Evolutionary conservation across 2,113 vertebrate genomes (phyloP), one percentile per base, ranked within the genome.

Genomic region (Barnardius zonarius): DNA sequence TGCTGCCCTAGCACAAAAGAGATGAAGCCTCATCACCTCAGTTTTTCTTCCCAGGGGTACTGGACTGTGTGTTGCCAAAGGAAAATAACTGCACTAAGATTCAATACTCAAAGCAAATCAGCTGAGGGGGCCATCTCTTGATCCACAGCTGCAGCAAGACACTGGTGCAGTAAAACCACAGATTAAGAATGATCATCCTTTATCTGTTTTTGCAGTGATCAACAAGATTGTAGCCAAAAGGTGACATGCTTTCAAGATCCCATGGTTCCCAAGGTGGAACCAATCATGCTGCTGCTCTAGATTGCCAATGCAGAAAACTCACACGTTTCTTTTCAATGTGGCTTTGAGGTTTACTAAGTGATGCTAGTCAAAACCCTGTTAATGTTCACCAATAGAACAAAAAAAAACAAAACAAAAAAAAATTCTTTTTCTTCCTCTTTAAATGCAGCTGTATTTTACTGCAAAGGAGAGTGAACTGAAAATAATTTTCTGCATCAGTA

Each of bases 401-500:
- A 52, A 43, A 52, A 59, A 59, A 59, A 14, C 7, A 39, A 72
- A 51, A n/a, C 35, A 12, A 39, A 79, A 52, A 49, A 49, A 18
- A 61, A 8, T 17, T 74, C 10, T 39, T 39, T 89, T 79, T 39
- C 13, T 55, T 79, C 30, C 30, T 84, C 20, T 92, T 93, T 73
- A 87, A 96, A 83, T 43, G 74, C 74, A 93, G 77, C 67, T 96
- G 83, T 85, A 94, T 92, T 96, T 96, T 94, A 94, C 86, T 94
- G 67, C 54, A 94, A 96, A 95, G 83, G 74, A 95, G 74, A 63
- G 92, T 91, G 70, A 96, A 87, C 86, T 59, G 92, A 93, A 96
- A 94, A 96, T 86, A 89, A 95, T 97, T 96, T 95, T 96, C 95
- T 96, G 84, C 92, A 83, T 96, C 62, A 49, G 91, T 94, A 95